Conservation (phyloP, 2,797 vertebrate species). For the Phylloscopus collybita region DNA sequence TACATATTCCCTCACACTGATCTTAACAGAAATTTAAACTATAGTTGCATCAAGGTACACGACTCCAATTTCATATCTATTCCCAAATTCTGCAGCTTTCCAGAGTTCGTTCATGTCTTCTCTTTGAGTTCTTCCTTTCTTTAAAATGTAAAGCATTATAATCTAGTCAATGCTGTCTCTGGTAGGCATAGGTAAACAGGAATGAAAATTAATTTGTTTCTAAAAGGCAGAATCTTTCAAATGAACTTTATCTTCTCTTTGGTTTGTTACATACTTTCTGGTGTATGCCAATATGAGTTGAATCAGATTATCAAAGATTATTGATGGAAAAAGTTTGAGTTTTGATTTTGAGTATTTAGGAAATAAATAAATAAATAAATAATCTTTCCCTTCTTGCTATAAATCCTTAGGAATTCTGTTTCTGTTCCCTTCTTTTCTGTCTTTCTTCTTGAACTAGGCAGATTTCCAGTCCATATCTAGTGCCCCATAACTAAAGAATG, state of each 20-base stretch:
- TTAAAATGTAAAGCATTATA: not conserved
- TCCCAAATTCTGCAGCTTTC: not conserved
- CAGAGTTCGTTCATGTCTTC: not conserved
- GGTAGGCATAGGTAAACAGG: not conserved
- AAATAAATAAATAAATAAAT: not conserved
- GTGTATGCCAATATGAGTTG: not conserved
- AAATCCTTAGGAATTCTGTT: not conserved
- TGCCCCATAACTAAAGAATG: not conserved
- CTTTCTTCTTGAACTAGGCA: not conserved
- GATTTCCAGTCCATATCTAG: not conserved
- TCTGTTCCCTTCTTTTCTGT: not conserved
- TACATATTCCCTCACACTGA: not conserved
- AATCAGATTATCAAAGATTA: not conserved
- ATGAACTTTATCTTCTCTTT: not conserved
- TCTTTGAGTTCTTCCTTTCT: not conserved
- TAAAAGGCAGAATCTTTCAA: not conserved
- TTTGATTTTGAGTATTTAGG: not conserved
- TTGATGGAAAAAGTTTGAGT: not conserved
- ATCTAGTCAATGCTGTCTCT: not conserved
- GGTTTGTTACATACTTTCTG: not conserved
- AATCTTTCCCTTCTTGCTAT: not conserved
- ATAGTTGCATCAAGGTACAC: not conserved
- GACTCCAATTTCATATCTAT: not conserved
- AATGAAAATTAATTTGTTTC: not conserved
- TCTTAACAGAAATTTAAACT: not conserved